These are phyloP conservation scores for Halichoerus grypus DNA, from an alignment of 2,113 vertebrate species.

Conservation along the genomic window DNA sequence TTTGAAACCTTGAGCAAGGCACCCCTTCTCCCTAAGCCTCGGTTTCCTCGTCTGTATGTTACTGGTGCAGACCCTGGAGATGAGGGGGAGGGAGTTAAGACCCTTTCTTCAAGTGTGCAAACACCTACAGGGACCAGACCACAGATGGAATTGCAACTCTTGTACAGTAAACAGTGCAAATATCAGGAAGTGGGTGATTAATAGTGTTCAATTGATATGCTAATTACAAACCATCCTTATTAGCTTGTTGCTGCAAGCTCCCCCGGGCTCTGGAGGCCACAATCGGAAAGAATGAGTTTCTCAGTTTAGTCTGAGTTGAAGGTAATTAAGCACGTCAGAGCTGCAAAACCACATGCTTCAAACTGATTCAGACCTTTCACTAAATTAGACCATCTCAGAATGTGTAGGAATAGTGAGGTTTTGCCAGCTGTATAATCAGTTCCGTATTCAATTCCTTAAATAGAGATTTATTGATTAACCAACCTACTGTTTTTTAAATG, in stretches of 20 bases:
- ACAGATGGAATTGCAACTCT: neutral
- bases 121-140: neutral
- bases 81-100: neutral
- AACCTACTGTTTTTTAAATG: constrained; percentile 64
- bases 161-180: neutral
- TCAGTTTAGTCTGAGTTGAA: constrained; percentile 1
- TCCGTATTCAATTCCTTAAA: constrained; percentile 53
- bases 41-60: neutral
- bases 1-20: neutral
- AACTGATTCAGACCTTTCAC: constrained; percentile 61
- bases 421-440: constrained; percentile 54
- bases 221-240: neutral
- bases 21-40: neutral
- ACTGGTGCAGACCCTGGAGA: fast-evolving
- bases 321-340: constrained; percentile 54
- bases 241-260: neutral
- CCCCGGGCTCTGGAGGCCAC: neutral
- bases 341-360: constrained; percentile 36
- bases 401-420: neutral
- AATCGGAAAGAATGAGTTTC: neutral
- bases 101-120: neutral
- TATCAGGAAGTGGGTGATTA: neutral
- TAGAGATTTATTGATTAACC: constrained; percentile 69
- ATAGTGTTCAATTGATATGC: neutral
- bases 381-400: constrained; percentile 49